Evolutionary conservation across 2,888 invertebrate species (phyloP), one percentile per base, ranked within the genome.

Genomic region (Erebia palarica): DNA sequence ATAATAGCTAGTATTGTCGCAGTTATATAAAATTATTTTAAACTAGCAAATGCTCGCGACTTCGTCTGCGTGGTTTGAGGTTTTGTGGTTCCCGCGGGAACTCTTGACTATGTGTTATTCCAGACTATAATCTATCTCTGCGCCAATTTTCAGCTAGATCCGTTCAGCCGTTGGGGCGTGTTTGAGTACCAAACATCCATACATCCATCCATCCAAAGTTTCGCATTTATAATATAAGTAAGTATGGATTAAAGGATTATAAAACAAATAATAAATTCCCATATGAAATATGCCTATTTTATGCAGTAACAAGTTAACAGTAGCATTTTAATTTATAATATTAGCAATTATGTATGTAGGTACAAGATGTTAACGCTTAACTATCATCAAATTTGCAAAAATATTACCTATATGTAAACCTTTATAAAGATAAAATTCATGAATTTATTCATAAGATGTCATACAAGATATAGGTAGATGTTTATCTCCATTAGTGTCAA

Each of bases 361-460:
- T 63, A 66, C 58, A 66, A 66, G 47, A 18, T 58, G 58, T 57
- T 58, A 55, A 16, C 18, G 14, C 47, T 58, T 59, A 59, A 49
- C 67, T 67, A 49, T 27, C 49, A 59, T 67, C 47, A 59, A 67
- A n/a, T 59, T 67, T 59, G 58, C 67, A 67, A 67, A 67, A 5
- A 59, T 59, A 59, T 57, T 44, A 36, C 53, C 55, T 42, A 53
- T 58, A 67, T 27, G 57, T 58, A 66, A 44, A 61, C 21, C 58
- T 66, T 42, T 67, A 58, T 66, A 44, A 47, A 13, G 57, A 57
- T 42, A 55, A 65, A 55, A 55, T 67, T 58, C 67, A 67, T 67
- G 58, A 67, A 67, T 67, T 67, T 67, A 67, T 67, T 67, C 67
- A 67, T 67, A 49, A 67, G 67, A 67, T 59, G 49, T 67, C 67